Conservation (phyloP, 2,797 vertebrate species). For the Xerus rutilus region DNA sequence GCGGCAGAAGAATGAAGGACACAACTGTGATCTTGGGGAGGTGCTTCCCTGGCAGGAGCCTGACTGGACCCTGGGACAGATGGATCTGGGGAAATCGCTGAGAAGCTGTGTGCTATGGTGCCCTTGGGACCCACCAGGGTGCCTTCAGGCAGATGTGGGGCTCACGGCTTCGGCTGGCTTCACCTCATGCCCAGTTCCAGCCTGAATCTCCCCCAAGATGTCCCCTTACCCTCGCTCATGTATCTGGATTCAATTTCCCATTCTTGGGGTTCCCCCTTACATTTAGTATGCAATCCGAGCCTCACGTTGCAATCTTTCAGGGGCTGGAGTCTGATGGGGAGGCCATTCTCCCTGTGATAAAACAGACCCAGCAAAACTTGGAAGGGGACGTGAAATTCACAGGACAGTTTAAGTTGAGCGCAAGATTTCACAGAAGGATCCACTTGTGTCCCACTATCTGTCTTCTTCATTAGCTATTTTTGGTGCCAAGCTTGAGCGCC, state of each 20-base stretch:
- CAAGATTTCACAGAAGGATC: not conserved
- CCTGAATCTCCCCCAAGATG: not conserved
- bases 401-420: not conserved
- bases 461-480: rapidly evolving
- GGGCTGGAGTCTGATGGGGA: rapidly evolving
- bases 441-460: not conserved
- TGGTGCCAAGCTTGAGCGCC: not conserved
- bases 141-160: rapidly evolving
- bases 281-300: not conserved
- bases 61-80: not conserved
- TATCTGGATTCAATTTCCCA: not conserved
- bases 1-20: not conserved
- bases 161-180: not conserved
- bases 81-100: not conserved
- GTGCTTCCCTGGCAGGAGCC: not conserved
- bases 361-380: not conserved
- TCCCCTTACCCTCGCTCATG: not conserved
- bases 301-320: not conserved
- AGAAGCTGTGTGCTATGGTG: rapidly evolving
- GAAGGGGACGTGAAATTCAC: not conserved
- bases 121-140: rapidly evolving
- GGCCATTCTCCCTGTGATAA: not conserved
- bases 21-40: not conserved
- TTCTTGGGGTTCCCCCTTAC: not conserved
- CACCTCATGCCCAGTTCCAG: rapidly evolving